Conservation (phyloP, 2,888 invertebrate species). For the Eilema depressum region DNA sequence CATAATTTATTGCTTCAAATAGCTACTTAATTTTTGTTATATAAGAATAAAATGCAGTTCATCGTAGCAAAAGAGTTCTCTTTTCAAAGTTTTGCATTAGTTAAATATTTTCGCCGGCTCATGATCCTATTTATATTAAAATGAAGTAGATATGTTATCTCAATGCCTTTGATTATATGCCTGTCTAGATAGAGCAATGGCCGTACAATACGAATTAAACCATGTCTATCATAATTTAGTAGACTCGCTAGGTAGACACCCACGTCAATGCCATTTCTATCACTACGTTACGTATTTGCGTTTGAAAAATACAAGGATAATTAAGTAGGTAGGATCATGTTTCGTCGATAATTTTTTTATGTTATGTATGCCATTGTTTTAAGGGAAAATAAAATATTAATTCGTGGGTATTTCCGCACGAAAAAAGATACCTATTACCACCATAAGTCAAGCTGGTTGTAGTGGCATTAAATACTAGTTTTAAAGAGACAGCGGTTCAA, state of each 20-base stretch:
- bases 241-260: too few relatives aligned
- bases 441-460: too few relatives aligned
- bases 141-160: neutral
- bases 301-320: too few relatives aligned
- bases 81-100: conserved; percentile 1
- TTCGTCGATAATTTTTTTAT: too few relatives aligned
- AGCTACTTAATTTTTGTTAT: neutral
- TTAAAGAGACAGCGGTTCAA: too few relatives aligned
- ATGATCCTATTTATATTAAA: neutral
- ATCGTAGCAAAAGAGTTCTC: neutral
- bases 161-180: neutral
- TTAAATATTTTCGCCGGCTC: neutral
- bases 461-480: rapidly evolving
- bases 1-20: conserved; percentile 2
- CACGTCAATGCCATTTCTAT: too few relatives aligned
- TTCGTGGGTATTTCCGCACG: too few relatives aligned
- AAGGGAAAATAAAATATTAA: too few relatives aligned
- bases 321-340: too few relatives aligned
- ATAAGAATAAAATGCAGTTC: neutral
- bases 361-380: too few relatives aligned
- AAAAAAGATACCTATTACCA: too few relatives aligned
- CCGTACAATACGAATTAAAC: neutral
- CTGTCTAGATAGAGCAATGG: neutral
- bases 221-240: neutral
- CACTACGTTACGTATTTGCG: too few relatives aligned